phyloP scores from a whole-genome alignment of 2,113 vertebrate species.

The Malurus elegans region DNA sequence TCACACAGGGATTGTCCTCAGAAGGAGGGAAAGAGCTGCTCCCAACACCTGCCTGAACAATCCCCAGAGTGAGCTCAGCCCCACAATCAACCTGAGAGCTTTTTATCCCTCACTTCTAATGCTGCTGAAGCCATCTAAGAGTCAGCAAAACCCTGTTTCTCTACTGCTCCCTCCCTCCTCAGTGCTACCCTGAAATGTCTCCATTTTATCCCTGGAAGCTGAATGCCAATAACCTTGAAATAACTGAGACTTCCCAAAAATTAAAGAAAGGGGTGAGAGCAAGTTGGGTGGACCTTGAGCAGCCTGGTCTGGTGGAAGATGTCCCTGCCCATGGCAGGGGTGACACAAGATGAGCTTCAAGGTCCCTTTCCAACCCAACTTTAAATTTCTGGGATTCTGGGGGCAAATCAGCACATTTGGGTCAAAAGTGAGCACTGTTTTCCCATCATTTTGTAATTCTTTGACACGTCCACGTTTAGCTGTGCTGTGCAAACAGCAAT shows the following conservation, averaged over 20 bases:
- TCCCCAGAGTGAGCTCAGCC: background rate
- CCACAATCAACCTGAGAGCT: fast-evolving
- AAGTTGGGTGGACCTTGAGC: background rate
- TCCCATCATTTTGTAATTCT: background rate
- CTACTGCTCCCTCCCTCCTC: background rate
- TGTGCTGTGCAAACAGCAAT: background rate
- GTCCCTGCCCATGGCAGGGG: background rate
- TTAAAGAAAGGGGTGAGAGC: background rate
- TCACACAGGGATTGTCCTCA: fast-evolving
- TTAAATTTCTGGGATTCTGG: background rate
- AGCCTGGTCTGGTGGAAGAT: background rate
- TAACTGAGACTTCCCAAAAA: background rate
- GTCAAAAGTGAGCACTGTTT: background rate
- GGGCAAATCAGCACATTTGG: background rate
- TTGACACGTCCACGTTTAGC: fast-evolving
- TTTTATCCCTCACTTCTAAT: background rate
- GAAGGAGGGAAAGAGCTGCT: background rate
- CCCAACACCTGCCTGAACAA: background rate
- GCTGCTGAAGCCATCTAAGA: background rate
- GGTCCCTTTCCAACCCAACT: background rate
- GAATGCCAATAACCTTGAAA: background rate
- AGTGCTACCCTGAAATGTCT: background rate
- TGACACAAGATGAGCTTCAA: background rate
- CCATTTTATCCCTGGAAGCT: background rate
- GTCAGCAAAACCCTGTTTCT: background rate